Evolutionary conservation across 2,113 vertebrate genomes (phyloP).

Genomic region (Pyrgilauda ruficollis): DNA sequence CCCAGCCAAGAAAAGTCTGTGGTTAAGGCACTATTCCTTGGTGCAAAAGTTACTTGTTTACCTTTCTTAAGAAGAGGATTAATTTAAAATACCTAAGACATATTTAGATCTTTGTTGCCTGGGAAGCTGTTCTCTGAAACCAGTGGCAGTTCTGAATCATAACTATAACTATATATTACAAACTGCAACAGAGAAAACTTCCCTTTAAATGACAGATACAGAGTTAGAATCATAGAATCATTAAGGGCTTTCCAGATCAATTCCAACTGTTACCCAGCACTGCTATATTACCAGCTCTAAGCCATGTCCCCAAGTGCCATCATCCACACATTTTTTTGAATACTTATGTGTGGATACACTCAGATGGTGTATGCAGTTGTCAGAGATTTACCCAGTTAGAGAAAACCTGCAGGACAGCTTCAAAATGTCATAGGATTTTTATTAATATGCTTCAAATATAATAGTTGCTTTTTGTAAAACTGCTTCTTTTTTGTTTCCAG

Average conservation of each 20-base stretch:
- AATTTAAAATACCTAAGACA: neutral
- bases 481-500: neutral
- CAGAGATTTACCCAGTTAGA: neutral
- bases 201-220: neutral
- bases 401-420: neutral
- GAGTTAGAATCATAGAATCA: neutral
- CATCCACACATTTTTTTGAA: neutral
- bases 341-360: neutral
- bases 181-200: neutral
- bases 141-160: neutral
- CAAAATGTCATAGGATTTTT: neutral
- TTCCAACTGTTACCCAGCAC: neutral
- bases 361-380: fast-evolving
- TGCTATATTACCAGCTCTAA: neutral
- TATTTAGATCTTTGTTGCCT: neutral
- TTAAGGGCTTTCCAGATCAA: neutral
- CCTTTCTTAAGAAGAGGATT: neutral
- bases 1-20: neutral
- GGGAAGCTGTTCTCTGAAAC: neutral
- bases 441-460: neutral
- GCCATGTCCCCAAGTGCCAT: neutral
- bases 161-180: neutral
- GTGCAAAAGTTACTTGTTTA: neutral
- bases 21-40: neutral
- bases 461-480: neutral